Evolutionary conservation across 2,797 vertebrate species (phyloP), one percentile per base, ranked within the genome.

Genomic region (Gouania willdenowi): DNA sequence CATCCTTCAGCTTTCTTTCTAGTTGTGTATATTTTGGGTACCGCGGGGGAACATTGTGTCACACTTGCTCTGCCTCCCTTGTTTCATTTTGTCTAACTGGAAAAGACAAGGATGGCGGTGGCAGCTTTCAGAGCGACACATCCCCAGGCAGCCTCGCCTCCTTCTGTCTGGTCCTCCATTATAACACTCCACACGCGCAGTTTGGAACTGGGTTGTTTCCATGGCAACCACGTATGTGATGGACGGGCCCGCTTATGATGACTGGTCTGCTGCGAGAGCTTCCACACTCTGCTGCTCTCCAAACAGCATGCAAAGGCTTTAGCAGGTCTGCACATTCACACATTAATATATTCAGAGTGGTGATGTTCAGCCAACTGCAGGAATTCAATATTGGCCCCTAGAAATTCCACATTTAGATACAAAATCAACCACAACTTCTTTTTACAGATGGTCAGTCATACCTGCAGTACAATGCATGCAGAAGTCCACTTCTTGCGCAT

Each of bases 171-270:
- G 46, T 77, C 60, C 58, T 71, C 65, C 60, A 59, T 73, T 76
- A 70, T 71, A 31, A 41, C 33, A 24, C 64, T 55, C 52, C 57
- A 39, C 37, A 58, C 45, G 55, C 73, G 68, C 47, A 35, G 61
- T 68, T 69, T 47, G 64, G 64, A 85, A 82, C 72, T 85, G 71
- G 84, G 84, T 85, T 85, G 84, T 87, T 87, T 74, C 84, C 76
- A 85, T 84, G 76, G 64, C 44, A 15, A 87, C 73, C 44, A 13
- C 49, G 48, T 50, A 73, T 71, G 80, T 87, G 83, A 87, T 41
- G 70, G 84, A 84, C 83, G 79, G 69, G 53, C 57, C 64, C 47
- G 61, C 46, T 75, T 54, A 50, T 58, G 69, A 71, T 57, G 72
- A 66, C 48, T 62, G 29, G 70, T 66, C 58, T 23, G 26, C 68